Percentiles rank a stretch among this genome's conserved stretches.
Conservation (phyloP, 35 echinoderm and acorn worm genomes). For the Heliocidaris erythrogramma region DNA sequence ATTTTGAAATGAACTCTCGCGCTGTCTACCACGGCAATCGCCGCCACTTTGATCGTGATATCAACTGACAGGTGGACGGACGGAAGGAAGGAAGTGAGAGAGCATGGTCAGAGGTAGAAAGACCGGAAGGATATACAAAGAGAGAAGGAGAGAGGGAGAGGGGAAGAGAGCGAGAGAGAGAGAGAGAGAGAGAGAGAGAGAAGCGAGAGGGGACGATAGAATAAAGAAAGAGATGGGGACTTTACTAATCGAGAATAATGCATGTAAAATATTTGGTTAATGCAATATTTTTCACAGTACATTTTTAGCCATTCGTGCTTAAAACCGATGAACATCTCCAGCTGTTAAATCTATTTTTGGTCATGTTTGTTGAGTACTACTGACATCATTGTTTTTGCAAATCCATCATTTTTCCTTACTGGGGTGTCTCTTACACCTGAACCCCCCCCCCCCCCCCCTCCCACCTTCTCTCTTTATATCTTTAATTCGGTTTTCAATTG, state of each 20-base stretch:
- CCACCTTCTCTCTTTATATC: too few relatives aligned
- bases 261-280: not conserved
- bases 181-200: not conserved
- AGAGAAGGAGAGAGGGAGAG: not conserved
- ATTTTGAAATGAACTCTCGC: not conserved
- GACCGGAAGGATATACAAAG: not conserved
- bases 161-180: not conserved
- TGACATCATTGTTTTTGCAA: not conserved
- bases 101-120: not conserved
- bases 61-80: not conserved
- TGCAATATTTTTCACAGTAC: too few relatives aligned
- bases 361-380: not conserved
- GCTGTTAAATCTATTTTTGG: not conserved
- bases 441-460: too few relatives aligned
- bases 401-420: not conserved
- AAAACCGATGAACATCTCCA: too few relatives aligned
- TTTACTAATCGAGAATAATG: not conserved
- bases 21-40: not conserved
- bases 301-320: too few relatives aligned
- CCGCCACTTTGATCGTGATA: not conserved
- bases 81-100: not conserved
- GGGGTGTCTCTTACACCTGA: too few relatives aligned
- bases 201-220: not conserved
- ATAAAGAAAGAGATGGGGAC: not conserved
- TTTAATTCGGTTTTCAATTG: too few relatives aligned